phyloP scores from a whole-genome alignment of 1,140 invertebrate genomes.

The Myzus persicae region DNA sequence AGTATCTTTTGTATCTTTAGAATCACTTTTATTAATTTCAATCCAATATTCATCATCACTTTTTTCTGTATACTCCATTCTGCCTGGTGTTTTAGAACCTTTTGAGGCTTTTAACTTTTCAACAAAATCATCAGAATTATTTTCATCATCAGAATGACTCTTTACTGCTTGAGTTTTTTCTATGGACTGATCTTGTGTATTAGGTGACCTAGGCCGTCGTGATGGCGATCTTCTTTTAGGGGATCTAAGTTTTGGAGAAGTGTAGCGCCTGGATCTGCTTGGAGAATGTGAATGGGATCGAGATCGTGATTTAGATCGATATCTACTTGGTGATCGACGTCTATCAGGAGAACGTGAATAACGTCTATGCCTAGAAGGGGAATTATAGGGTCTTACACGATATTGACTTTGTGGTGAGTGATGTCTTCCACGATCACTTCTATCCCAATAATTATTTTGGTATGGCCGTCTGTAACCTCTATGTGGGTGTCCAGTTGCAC shows the following conservation, averaged over 20 bases:
- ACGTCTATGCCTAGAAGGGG: slow-evolving; percentile 48
- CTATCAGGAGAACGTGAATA: slow-evolving; percentile 52
- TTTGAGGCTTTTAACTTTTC: slow-evolving; percentile 55
- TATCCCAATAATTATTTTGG: slow-evolving; percentile 55
- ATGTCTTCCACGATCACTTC: slow-evolving; percentile 44
- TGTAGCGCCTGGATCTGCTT: slow-evolving; percentile 21
- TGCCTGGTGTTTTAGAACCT: slow-evolving; percentile 42
- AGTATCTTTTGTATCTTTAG: slow-evolving; percentile 14
- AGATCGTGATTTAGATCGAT: slow-evolving; percentile 34
- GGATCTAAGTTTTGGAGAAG: slow-evolving; percentile 39
- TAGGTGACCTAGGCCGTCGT: background rate
- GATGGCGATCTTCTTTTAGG: slow-evolving; percentile 38
- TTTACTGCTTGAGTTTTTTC: slow-evolving; percentile 33
- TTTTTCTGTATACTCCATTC: slow-evolving; percentile 35
- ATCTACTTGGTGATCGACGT: slow-evolving; percentile 37
- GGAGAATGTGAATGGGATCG: slow-evolving; percentile 18
- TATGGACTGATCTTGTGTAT: background rate
- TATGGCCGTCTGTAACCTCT: slow-evolving; percentile 45
- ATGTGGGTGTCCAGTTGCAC: slow-evolving; percentile 5
- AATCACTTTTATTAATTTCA: slow-evolving; percentile 32
- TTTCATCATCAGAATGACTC: slow-evolving; percentile 27
- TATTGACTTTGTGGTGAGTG: slow-evolving; percentile 48
- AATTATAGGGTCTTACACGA: slow-evolving; percentile 46
- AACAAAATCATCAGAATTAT: slow-evolving; percentile 56
- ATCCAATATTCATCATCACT: slow-evolving; percentile 54